Evolutionary conservation across 2,797 vertebrate species (phyloP), one percentile per base, ranked within the genome.

Genomic region (Diplodus sargus): DNA sequence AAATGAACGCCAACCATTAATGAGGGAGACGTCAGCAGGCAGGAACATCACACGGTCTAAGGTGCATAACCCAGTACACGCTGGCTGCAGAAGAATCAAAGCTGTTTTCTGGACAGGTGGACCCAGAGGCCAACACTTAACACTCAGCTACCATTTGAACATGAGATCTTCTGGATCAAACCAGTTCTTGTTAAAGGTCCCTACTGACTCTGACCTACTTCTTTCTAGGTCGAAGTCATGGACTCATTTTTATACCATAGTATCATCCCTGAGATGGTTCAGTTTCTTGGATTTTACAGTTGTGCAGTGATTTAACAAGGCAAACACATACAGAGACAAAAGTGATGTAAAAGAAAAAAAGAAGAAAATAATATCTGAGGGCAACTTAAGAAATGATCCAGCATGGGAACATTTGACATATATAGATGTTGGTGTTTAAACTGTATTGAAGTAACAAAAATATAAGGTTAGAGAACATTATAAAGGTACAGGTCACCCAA

Each of bases 131-230:
- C 52, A 22, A 48, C 42, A 52, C 30, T 67, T 63, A 22, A 74
- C 53, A 64, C 61, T 54, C 43, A 0, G 18, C 34, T 13, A 42
- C 20, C 43, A 48, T 83, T 74, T 79, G 5, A 74, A 77, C 10
- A 15, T 39, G 12, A 78, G 70, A 82, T 76, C 73, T 57, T 78
- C 71, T 76, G 70, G 47, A 80, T 76, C 66, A 82, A 70, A 82
- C 58, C 48, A 22, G 71, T 71, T 75, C 63, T 64, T 30, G 56
- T 74, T 83, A 56, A 69, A 74, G 30, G 48, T 54, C 61, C 64
- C 70, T 25, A 20, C 65, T 73, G 82, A 60, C 76, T 81, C 54
- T 79, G 87, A 80, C 88, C 90, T 83, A 91, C 76, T 90, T 93
- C 53, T 87, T 88, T 90, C 74, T 90, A 85, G 85, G 90, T 85